Conservation (phyloP, 2,888 invertebrate genomes). For the Strigamia crassipes region DNA sequence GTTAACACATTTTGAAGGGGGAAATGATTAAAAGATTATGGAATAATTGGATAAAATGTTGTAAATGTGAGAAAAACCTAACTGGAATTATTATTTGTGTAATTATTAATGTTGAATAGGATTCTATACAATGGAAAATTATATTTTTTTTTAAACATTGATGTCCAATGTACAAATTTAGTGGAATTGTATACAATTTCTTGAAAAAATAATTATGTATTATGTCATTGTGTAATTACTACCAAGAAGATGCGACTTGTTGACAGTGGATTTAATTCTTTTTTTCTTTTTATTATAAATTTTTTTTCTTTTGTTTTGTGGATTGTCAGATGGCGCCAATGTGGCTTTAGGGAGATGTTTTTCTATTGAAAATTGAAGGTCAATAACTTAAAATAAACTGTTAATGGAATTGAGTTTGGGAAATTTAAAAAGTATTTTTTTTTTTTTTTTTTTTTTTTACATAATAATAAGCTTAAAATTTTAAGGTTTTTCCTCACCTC, state of each 20-base stretch:
- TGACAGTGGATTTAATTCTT: neutral
- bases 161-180: neutral
- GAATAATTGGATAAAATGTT: too few species aligned
- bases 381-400: conserved; percentile 6
- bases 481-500: neutral
- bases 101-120: too few species aligned
- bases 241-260: neutral
- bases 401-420: neutral
- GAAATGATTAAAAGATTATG: too few species aligned
- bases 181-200: neutral
- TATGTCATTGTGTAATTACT: conserved; percentile 3
- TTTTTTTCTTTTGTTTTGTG: neutral
- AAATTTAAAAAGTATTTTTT: neutral
- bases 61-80: too few species aligned
- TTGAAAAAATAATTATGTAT: neutral
- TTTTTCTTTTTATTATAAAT: neutral
- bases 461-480: neutral
- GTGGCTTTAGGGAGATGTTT: conserved; percentile 16
- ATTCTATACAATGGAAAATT: too few species aligned
- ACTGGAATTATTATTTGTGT: too few species aligned
- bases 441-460: neutral
- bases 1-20: too few species aligned
- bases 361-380: conserved; percentile 24
- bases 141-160: too few species aligned
- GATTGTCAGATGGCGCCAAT: conserved; percentile 6